phyloP scores from a whole-genome alignment of 2,113 vertebrate genomes.

The Etheostoma cragini region DNA sequence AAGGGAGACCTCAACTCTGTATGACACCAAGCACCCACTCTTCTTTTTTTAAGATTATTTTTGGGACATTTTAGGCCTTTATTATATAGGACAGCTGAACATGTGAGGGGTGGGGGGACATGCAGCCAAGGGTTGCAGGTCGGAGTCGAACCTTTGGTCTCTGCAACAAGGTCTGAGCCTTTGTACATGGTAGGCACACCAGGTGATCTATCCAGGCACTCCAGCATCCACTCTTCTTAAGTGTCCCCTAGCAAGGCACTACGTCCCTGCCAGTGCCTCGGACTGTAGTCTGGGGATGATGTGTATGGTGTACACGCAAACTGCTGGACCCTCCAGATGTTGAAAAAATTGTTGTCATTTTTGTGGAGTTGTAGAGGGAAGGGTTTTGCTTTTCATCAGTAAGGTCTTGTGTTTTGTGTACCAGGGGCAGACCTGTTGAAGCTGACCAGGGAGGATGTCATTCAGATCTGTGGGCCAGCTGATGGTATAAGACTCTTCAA shows the following conservation, averaged over 20 bases:
- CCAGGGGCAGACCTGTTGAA: slow-evolving; percentile 94
- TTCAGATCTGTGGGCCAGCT: slow-evolving; percentile 98
- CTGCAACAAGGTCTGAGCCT: too few relatives aligned
- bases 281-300: neutral
- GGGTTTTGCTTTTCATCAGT: neutral
- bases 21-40: too few relatives aligned
- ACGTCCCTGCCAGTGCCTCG: neutral
- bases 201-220: too few relatives aligned
- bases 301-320: neutral
- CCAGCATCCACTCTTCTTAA: too few relatives aligned
- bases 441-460: slow-evolving; percentile 96
- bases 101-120: too few relatives aligned
- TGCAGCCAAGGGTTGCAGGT: too few relatives aligned
- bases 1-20: too few relatives aligned
- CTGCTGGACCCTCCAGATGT: neutral
- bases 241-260: neutral
- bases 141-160: too few relatives aligned
- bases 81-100: too few relatives aligned
- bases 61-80: too few relatives aligned
- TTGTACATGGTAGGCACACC: too few relatives aligned
- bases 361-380: neutral
- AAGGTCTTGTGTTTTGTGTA: neutral
- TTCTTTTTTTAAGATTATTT: too few relatives aligned
- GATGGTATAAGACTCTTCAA: slow-evolving; percentile 98
- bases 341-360: neutral